phyloP scores from a whole-genome alignment of 2,888 invertebrate species.

The Drepanosiphum platanoidis region DNA sequence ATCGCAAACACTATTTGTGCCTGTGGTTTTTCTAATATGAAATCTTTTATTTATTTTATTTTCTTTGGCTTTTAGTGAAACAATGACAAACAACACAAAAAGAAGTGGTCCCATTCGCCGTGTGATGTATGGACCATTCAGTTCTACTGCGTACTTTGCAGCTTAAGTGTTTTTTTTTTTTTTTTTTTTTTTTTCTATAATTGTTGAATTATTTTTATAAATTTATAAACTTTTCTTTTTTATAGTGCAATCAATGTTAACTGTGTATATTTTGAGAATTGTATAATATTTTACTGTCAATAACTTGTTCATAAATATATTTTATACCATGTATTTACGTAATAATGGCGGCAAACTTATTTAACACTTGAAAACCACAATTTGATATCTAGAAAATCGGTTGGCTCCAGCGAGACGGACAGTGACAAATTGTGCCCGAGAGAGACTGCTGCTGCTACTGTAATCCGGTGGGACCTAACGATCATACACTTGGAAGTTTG shows the following conservation, averaged over 20 bases:
- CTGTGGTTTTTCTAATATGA: not conserved
- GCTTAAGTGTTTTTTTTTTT: slow-evolving; percentile 38
- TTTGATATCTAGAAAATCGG: not conserved
- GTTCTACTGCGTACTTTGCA: slow-evolving; percentile 56
- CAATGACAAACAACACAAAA: slow-evolving; percentile 40
- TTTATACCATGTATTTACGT: not conserved
- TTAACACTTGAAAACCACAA: not conserved
- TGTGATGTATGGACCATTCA: slow-evolving; percentile 52
- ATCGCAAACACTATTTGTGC: no score
- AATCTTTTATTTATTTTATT: not conserved
- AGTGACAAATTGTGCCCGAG: not conserved
- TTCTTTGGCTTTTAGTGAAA: slow-evolving; percentile 23
- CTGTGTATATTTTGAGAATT: not conserved
- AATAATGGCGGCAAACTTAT: not conserved
- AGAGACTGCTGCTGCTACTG: not conserved
- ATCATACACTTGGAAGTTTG: no score
- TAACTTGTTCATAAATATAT: slow-evolving; percentile 14
- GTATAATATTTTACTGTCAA: slow-evolving; percentile 6
- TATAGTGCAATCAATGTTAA: slow-evolving; percentile 10
- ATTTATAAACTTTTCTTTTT: slow-evolving; percentile 40
- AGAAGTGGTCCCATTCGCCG: slow-evolving; percentile 51
- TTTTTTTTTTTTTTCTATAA: slow-evolving; percentile 16
- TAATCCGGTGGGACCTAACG: not conserved
- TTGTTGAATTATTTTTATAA: slow-evolving; percentile 45
- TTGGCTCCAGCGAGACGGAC: no score